Conservation (phyloP, 2,113 vertebrate species). For the Corvus hawaiiensis region DNA sequence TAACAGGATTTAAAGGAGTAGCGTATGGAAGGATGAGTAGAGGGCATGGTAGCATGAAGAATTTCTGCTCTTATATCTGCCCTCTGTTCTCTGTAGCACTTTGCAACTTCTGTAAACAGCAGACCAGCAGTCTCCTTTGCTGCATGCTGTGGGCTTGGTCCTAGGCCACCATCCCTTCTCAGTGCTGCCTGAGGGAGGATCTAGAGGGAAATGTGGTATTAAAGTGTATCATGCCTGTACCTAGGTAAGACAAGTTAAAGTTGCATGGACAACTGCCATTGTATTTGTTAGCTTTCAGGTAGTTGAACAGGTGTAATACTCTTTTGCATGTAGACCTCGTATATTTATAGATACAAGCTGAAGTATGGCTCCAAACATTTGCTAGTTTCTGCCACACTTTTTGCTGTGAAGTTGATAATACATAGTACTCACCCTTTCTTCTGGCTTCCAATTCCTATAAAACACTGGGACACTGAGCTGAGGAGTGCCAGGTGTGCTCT, state of each 20-base stretch:
- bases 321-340: neutral
- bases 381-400: neutral
- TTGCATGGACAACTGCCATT: neutral
- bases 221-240: neutral
- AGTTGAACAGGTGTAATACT: neutral
- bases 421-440: accelerated
- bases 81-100: neutral
- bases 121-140: neutral
- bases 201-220: neutral
- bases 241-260: neutral
- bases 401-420: neutral
- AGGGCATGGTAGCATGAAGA: neutral
- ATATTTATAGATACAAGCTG: neutral
- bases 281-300: neutral
- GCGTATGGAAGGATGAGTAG: neutral
- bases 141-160: accelerated
- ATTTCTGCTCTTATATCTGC: neutral
- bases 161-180: neutral
- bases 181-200: neutral
- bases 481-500: neutral
- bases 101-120: neutral
- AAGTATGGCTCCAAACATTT: neutral
- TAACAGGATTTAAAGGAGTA: neutral
- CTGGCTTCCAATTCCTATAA: neutral
- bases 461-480: neutral